phyloP scores from a whole-genome alignment of 2,797 vertebrate species.

The Helostoma temminkii region DNA sequence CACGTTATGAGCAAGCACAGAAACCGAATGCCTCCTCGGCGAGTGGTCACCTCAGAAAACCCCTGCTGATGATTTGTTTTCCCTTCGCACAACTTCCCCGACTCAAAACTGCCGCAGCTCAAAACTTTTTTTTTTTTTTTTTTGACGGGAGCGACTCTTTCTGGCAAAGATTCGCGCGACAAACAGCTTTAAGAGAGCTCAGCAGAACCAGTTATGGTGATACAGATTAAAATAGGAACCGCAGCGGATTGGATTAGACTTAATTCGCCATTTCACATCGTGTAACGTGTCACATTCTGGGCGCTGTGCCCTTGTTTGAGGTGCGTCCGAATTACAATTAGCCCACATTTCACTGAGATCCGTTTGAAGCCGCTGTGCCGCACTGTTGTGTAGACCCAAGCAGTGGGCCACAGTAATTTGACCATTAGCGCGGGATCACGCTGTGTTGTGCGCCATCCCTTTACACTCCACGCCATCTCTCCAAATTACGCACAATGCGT shows the following conservation, averaged over 20 bases:
- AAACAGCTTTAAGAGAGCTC: slow-evolving; percentile 65
- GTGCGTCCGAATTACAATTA: slow-evolving; percentile 79
- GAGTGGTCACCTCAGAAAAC: slow-evolving; percentile 63
- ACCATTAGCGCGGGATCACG: slow-evolving; percentile 27
- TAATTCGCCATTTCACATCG: slow-evolving; percentile 78
- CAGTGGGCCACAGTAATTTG: slow-evolving; percentile 52
- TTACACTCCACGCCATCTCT: slow-evolving; percentile 24
- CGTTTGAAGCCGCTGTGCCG: slow-evolving; percentile 49
- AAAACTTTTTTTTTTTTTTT: slow-evolving; percentile 73
- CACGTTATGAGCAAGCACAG: slow-evolving; percentile 48
- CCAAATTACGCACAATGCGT: slow-evolving; percentile 51
- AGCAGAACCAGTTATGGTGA: slow-evolving; percentile 62
- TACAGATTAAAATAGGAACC: slow-evolving; percentile 81
- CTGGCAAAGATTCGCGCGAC: slow-evolving; percentile 61
- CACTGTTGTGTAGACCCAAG: slow-evolving; percentile 7
- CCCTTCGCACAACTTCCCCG: slow-evolving; percentile 38
- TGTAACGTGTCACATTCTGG: slow-evolving; percentile 80
- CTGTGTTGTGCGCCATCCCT: slow-evolving; percentile 22
- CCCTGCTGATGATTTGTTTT: slow-evolving; percentile 42
- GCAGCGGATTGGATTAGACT: slow-evolving; percentile 78
- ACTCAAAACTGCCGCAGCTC: neutral
- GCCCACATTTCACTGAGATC: slow-evolving; percentile 68
- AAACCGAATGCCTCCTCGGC: slow-evolving; percentile 20
- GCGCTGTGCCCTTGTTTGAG: slow-evolving; percentile 76
- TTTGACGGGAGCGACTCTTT: slow-evolving; percentile 50